These are phyloP conservation scores for Colostygia pectinataria DNA, from an alignment of 2,888 invertebrate genomes.

Conservation along the genomic window DNA sequence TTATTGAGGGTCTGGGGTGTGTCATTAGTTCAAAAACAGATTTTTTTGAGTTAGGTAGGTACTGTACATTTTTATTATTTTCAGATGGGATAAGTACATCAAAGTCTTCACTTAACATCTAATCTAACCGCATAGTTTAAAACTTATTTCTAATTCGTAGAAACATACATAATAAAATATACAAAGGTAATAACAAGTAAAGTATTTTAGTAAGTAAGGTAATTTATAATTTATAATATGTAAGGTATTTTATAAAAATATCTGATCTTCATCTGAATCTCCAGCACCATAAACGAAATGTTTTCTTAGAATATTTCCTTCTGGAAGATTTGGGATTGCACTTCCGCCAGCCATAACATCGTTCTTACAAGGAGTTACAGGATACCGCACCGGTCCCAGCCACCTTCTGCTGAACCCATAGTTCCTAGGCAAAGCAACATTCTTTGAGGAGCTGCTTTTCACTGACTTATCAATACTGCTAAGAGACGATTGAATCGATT, in stretches of 20 bases:
- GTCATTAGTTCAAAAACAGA: too few relatives aligned
- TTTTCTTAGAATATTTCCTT: constrained; percentile 65
- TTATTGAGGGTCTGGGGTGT: too few relatives aligned
- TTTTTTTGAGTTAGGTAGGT: too few relatives aligned
- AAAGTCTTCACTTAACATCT: neutral
- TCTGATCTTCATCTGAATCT: constrained; percentile 85
- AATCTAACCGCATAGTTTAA: neutral
- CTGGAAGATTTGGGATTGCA: constrained; percentile 63
- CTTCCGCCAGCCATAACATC: constrained; percentile 46
- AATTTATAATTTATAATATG: neutral
- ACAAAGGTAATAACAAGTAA: constrained; percentile 31
- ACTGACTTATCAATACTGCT: constrained; percentile 65
- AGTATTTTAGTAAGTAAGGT: constrained; percentile 22
- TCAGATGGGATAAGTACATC: neutral
- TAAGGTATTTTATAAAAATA: constrained; percentile 79
- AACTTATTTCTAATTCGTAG: constrained; percentile 8
- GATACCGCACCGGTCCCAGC: constrained; percentile 85
- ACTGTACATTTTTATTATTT: too few relatives aligned
- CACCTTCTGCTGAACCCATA: constrained; percentile 84
- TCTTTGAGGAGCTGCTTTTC: constrained; percentile 62
- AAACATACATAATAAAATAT: constrained; percentile 24
- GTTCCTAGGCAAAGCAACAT: constrained; percentile 82
- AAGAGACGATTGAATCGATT: constrained; percentile 69
- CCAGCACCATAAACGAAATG: constrained; percentile 78
- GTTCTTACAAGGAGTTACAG: constrained; percentile 85